Base-by-base conservation (phyloP, 2,113 vertebrate genomes). In the Silurus meridionalis region DNA sequence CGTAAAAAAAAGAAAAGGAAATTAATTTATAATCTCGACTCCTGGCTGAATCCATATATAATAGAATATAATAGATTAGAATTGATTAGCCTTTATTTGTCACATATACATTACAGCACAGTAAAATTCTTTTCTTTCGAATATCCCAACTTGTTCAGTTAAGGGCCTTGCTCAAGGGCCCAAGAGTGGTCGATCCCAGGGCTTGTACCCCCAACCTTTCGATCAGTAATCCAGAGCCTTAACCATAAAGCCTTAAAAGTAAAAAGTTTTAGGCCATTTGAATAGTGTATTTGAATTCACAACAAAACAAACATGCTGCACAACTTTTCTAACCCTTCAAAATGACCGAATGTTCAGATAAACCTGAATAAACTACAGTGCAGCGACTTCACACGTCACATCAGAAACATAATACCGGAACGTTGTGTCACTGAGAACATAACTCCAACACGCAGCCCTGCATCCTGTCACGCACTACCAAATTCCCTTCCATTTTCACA, bases 381-480 rank as follows among this genome's bases (percentile, higher is more conserved):
- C 8, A 61, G 28, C 61, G 80, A 64, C 14, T 37, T 52, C 52
- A 25, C 81, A 64, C 14, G 23, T 52, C 52, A 25, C 81, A 71
- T 19, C 5, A 50, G 63, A 87, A 78, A 78, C 52, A 71, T 58
- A 69, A 87, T 8, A 80, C 72, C 21, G 15, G 75, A 78, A 61
- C 8, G 21, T 46, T 37, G 80, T 46, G 80, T 66, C 50, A 72
- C 5, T 58, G 37, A 74, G 37, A 67, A 50, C 64, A 60, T 25
- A 74, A 52, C 82, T 80, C 78, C 66, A 79, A 71, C 50, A 28
- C 13, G 21, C 85, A 72, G 46, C 37, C 74, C 55, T 83, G 60
- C 75, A 83, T 74, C 48, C 66, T 48, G 80, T 88, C 72, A 82
- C 13, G 25, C 52, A 60, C 23, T 0, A 10, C 60, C 46, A 57